Percentiles rank a stretch among this genome's conserved stretches.
phyloP scores from a whole-genome alignment of 2,113 vertebrate genomes.

The Nesoenas mayeri region DNA sequence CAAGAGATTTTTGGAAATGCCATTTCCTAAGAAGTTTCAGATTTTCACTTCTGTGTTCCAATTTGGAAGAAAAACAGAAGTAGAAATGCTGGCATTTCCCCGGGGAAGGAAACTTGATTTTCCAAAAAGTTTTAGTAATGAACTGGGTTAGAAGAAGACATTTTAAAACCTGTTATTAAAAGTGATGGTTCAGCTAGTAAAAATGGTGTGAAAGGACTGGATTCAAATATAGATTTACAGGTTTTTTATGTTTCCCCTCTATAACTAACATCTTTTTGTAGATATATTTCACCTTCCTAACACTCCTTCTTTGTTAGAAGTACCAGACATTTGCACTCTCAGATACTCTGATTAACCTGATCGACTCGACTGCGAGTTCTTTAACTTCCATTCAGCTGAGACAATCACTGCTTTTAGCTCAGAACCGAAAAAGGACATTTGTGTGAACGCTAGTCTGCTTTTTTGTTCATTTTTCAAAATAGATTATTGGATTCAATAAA shows the following conservation, averaged over 20 bases:
- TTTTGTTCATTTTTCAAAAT: neutral
- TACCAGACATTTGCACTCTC: neutral
- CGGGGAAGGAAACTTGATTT: neutral
- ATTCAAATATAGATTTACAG: neutral
- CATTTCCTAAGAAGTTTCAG: neutral
- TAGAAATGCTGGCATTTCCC: neutral
- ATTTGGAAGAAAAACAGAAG: neutral
- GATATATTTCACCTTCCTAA: neutral
- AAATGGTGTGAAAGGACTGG: neutral
- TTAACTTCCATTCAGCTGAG: neutral
- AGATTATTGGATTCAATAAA: neutral
- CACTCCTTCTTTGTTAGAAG: neutral
- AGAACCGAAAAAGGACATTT: neutral
- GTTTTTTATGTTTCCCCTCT: constrained; percentile 13
- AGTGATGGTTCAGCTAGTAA: neutral
- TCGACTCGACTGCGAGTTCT: neutral
- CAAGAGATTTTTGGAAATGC: neutral
- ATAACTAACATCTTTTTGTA: neutral
- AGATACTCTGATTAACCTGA: neutral
- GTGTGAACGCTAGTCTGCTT: neutral
- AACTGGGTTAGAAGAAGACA: neutral
- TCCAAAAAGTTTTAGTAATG: neutral
- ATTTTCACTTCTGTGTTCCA: neutral
- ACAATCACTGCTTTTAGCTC: neutral
- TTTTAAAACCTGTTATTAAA: neutral